A percentile compares a stretch with the other conserved stretches of the same genome.
These are phyloP conservation scores for Coreoperca whiteheadi DNA, from an alignment of 2,113 vertebrate genomes.

Conservation along the genomic window DNA sequence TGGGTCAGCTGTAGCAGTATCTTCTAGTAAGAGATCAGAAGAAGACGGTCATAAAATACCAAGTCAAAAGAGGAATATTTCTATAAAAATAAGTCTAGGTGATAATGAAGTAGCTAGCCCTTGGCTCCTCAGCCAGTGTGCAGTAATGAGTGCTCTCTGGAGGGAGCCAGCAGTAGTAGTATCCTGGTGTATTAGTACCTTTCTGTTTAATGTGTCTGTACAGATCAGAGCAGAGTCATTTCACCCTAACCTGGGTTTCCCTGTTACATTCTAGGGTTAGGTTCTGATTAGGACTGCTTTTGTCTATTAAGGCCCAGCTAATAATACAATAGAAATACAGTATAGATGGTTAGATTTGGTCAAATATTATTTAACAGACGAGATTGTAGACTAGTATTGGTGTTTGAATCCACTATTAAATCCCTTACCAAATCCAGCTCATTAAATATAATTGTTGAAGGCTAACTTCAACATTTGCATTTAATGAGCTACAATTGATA, in stretches of 20 bases:
- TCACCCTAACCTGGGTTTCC: slow-evolving; percentile 8
- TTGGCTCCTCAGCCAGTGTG: not conserved
- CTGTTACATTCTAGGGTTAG: no score
- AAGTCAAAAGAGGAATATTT: not conserved
- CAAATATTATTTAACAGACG: not conserved
- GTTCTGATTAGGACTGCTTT: not conserved
- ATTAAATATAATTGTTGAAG: no score
- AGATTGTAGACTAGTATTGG: not conserved
- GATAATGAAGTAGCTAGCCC: not conserved
- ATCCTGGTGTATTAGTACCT: slow-evolving; percentile 14
- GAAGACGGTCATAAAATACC: not conserved
- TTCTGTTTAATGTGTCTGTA: slow-evolving; percentile 44
- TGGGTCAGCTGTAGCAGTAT: slow-evolving; percentile 5
- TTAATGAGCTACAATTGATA: not conserved
- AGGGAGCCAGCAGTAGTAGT: slow-evolving; percentile 17
- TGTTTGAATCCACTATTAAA: not conserved
- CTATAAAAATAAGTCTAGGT: not conserved
- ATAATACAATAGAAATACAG: not conserved
- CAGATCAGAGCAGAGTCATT: slow-evolving; percentile 16
- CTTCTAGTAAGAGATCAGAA: not conserved
- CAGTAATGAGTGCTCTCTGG: slow-evolving; percentile 25
- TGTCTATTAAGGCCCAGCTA: not conserved
- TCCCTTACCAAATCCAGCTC: not conserved
- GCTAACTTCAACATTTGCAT: not conserved
- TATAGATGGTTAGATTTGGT: not conserved